A percentile compares a stretch with the other conserved stretches of the same genome.
These are phyloP conservation scores for Drosophila arawakana DNA, from an alignment of 1,140 invertebrate genomes.

Conservation along the genomic window DNA sequence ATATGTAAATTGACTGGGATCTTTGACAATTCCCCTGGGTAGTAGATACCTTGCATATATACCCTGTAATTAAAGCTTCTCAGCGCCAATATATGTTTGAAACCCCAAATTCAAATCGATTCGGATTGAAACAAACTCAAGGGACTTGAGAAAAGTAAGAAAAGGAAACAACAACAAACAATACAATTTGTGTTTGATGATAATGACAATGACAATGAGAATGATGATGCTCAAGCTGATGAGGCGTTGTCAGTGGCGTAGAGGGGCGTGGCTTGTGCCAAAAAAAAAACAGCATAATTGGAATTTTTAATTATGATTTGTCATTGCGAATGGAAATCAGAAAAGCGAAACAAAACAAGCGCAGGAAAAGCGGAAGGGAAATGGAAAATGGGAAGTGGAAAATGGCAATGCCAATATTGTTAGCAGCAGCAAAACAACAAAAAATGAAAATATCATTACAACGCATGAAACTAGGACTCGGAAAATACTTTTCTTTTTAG, in stretches of 20 bases:
- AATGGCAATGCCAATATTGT: conserved; percentile 24
- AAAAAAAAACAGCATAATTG: conserved; percentile 70
- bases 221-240: not conserved
- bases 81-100: not conserved
- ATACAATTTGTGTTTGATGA: conserved; percentile 45
- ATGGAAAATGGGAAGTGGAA: not conserved
- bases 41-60: no score
- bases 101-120: not conserved
- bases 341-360: conserved; percentile 17
- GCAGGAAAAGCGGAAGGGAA: conserved; percentile 2
- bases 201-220: conserved; percentile 5
- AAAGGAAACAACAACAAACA: conserved; percentile 32
- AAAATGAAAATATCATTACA: conserved; percentile 23
- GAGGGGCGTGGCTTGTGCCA: not conserved
- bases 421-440: not conserved
- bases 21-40: no score
- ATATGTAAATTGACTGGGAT: no score
- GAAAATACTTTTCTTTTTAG: no score
- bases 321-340: conserved; percentile 49
- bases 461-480: conserved; percentile 51
- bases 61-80: not conserved
- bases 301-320: conserved; percentile 80
- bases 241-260: not conserved
- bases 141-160: not conserved
- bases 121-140: conserved; percentile 2